Base-by-base conservation (phyloP, 1,140 invertebrate genomes). In the Metaphire vulgaris region DNA sequence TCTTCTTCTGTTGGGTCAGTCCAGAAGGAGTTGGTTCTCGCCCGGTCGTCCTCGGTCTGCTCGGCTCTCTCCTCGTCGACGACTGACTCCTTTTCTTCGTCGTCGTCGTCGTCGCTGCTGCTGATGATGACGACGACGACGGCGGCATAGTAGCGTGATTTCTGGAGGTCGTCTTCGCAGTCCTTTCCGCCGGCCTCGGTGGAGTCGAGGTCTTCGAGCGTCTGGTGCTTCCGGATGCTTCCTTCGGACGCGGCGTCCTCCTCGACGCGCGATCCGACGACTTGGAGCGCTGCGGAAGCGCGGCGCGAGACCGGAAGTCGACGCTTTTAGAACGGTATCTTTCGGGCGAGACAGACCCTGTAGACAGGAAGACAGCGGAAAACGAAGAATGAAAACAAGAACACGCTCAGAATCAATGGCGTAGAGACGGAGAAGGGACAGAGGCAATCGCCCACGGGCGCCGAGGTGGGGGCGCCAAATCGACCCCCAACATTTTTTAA, bases 91-190 rank as follows among this genome's bases (percentile, higher is more conserved):
- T 21, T 56, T 12, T 56, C 21, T 6, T 56, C 21, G 41, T 56
- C 41, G 41, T 56, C 21, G 21, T 56, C 21, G 41, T 56, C 21
- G 41, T 56, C 41, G 41, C 21, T 56, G 41, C 21, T 21, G 41
- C 6, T 56, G 41, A 56, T 56, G 21, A 56, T 56, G 41, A 56
- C 41, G 21, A 56, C 41, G 41, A 56, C 41, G 21, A 56, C n/a
- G 21, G 6, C 41, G 41, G 6, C 6, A 21, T 56, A 6, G 41
- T 56, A 12, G 41, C 41, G 6, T 21, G 41, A 12, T 56, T 56
- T 56, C 41, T 56, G n/a, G n/a, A n/a, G n/a, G n/a, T 56, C 41
- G 41, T 56, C 41, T 56, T 56, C 41, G 41, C 41, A 56, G 41
- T 56, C 41, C 6, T 56, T 56, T 56, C 6, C 21, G 6, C 21